phyloP scores from a whole-genome alignment of 2,113 vertebrate species.

The Galeopterus variegatus region DNA sequence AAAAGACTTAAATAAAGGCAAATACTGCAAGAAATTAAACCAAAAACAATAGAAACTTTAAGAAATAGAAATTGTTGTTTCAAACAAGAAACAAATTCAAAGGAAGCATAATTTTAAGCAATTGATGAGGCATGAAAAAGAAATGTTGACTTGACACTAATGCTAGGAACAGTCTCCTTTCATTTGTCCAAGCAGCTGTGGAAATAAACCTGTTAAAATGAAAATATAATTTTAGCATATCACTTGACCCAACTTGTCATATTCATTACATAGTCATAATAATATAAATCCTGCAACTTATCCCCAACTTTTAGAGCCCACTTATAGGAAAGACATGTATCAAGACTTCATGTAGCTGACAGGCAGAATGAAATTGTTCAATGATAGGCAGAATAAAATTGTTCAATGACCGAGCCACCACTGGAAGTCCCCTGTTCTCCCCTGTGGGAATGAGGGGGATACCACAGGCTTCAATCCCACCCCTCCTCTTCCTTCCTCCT shows the following conservation, averaged over 20 bases:
- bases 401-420: too few species aligned
- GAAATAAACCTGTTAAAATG: neutral
- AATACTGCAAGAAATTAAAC: slow-evolving; percentile 25
- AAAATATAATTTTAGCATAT: neutral
- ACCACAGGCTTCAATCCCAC: too few species aligned
- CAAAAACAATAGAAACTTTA: neutral
- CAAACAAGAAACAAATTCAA: neutral
- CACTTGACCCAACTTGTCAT: neutral
- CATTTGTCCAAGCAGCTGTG: neutral
- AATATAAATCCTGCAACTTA: neutral
- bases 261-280: neutral
- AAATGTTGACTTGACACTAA: slow-evolving; percentile 10
- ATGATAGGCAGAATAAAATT: too few species aligned
- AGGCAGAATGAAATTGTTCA: neutral
- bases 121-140: neutral
- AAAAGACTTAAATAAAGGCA: neutral
- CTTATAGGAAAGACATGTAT: neutral
- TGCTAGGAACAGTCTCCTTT: neutral
- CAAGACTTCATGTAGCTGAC: neutral
- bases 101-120: neutral
- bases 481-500: too few species aligned
- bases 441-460: too few species aligned
- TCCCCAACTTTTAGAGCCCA: neutral
- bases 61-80: slow-evolving; percentile 16
- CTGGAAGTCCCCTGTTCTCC: too few species aligned